phyloP scores from a whole-genome alignment of 2,113 vertebrate genomes.

The Phalacrocorax pelagicus region DNA sequence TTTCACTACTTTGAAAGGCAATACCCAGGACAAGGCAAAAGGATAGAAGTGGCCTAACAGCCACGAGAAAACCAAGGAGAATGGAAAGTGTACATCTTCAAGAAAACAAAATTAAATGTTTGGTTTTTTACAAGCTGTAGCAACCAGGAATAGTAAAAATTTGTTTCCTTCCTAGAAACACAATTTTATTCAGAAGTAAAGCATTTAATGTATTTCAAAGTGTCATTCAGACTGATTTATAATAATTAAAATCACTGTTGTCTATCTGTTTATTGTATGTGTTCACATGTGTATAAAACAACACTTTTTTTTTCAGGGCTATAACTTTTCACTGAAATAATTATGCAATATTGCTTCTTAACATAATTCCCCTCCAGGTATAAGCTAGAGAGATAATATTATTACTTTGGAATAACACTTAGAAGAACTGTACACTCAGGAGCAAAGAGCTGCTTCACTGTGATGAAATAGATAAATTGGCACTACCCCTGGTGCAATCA shows the following conservation, averaged over 20 bases:
- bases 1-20: background rate
- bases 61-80: background rate
- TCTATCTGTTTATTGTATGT: background rate
- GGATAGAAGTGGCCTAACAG: background rate
- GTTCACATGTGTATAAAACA: background rate
- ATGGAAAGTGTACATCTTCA: background rate
- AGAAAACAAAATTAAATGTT: background rate
- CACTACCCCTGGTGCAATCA: slow-evolving; percentile 23
- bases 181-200: background rate
- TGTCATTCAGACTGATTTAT: background rate
- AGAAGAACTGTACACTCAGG: slow-evolving; percentile 5
- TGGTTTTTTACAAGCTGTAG: background rate
- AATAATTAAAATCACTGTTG: background rate
- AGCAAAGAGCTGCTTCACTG: slow-evolving; percentile 28
- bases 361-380: slow-evolving; percentile 41
- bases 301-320: background rate
- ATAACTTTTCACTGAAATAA: slow-evolving; percentile 11
- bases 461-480: slow-evolving; percentile 43
- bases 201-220: background rate
- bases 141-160: background rate
- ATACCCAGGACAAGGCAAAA: background rate
- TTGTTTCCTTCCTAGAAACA: background rate
- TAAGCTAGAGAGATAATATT: background rate
- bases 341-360: slow-evolving; percentile 3
- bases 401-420: slow-evolving; percentile 34